Evolutionary conservation across 2,888 invertebrate genomes (phyloP).

Genomic region (Melieria picta): DNA sequence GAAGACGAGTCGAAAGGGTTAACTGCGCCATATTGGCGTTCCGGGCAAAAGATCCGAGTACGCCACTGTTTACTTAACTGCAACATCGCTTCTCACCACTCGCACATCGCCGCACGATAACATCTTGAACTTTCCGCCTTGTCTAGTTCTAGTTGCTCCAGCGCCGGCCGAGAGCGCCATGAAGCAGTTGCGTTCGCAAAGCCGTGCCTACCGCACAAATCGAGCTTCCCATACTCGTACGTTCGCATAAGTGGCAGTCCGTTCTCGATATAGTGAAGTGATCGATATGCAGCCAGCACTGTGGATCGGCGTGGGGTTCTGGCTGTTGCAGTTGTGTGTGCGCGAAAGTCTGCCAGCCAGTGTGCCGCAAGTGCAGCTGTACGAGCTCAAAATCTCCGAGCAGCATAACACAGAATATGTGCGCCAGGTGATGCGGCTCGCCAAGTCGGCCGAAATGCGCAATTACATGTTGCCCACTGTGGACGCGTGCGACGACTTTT

Average conservation of each 20-base stretch:
- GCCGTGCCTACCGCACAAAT: conserved; percentile 33
- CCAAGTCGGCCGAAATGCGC: conserved; percentile 58
- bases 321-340: conserved; percentile 3
- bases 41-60: too few relatives aligned
- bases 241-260: too few relatives aligned
- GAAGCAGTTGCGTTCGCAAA: conserved; percentile 40
- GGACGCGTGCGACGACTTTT: conserved; percentile 59
- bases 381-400: conserved; percentile 52
- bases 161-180: background rate
- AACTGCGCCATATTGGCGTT: too few relatives aligned
- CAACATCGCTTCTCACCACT: background rate
- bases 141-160: conserved; percentile 10
- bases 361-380: conserved; percentile 46
- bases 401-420: conserved; percentile 54
- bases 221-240: background rate
- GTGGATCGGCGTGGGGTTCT: background rate
- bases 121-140: conserved; percentile 42
- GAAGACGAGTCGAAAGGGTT: too few relatives aligned
- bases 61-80: too few relatives aligned
- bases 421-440: conserved; percentile 54
- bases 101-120: conserved; percentile 36
- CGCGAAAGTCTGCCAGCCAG: conserved; percentile 35
- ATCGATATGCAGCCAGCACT: too few relatives aligned
- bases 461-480: conserved; percentile 55
- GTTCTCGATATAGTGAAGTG: too few relatives aligned